phyloP scores from a whole-genome alignment of 2,113 vertebrate species.

The Stictonetta naevosa region DNA sequence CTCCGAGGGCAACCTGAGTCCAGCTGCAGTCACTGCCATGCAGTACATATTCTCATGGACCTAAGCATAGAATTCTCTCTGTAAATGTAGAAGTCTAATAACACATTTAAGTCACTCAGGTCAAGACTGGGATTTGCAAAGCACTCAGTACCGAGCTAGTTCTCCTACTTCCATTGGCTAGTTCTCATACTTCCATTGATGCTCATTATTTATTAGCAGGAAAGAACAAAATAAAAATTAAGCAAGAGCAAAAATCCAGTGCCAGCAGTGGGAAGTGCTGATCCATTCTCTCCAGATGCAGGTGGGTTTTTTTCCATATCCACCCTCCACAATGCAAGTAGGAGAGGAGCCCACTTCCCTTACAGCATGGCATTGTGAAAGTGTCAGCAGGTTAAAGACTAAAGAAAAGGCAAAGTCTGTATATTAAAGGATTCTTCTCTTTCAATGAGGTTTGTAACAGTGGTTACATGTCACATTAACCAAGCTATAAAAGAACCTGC shows the following conservation, averaged over 20 bases:
- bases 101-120: fast-evolving
- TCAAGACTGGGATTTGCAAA: not conserved
- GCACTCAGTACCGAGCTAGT: fast-evolving
- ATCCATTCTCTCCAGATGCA: not conserved
- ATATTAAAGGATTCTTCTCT: not conserved
- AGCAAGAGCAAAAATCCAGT: not conserved
- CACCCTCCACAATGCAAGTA: not conserved
- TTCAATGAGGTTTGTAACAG: not conserved
- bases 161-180: not conserved
- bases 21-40: not conserved
- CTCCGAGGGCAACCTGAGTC: not conserved
- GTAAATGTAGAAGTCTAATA: not conserved
- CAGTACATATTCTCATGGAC: too few relatives aligned
- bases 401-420: not conserved
- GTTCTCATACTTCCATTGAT: not conserved
- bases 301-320: not conserved
- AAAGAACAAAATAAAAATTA: not conserved
- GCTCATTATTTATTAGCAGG: not conserved
- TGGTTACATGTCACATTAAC: not conserved
- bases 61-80: not conserved
- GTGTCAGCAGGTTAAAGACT: not conserved
- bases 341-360: fast-evolving
- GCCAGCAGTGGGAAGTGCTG: not conserved
- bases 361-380: fast-evolving
- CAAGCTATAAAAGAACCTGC: not conserved